Conservation (phyloP, 2,888 invertebrate species). For the Hermodice carunculata region DNA sequence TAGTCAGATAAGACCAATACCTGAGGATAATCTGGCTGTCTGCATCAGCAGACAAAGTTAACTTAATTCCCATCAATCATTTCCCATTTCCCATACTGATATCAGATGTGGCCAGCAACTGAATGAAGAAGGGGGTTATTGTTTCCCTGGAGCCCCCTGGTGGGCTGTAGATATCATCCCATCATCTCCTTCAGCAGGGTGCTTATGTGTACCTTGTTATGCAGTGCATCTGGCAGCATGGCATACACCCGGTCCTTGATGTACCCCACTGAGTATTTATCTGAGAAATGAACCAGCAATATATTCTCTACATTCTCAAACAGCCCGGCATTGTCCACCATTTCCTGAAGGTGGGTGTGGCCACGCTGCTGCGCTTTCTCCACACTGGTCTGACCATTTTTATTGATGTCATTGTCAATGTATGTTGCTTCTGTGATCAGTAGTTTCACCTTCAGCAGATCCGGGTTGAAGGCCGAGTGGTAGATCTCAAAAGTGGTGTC, state of each 20-base stretch:
- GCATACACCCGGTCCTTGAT: conserved; percentile 25
- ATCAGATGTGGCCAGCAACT: too few species aligned
- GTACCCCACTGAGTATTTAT: conserved; percentile 52
- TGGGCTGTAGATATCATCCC: too few species aligned
- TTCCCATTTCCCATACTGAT: too few species aligned
- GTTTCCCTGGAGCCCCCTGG: too few species aligned
- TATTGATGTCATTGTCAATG: conserved; percentile 45
- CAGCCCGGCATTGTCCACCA: conserved; percentile 50
- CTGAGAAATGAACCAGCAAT: conserved; percentile 60
- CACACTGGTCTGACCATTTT: conserved; percentile 16
- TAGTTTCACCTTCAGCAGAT: conserved; percentile 55
- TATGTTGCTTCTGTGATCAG: conserved; percentile 64
- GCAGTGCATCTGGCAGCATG: neutral
- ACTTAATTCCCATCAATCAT: too few species aligned
- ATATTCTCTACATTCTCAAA: conserved; percentile 53
- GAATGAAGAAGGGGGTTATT: too few species aligned
- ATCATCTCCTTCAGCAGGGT: conserved; percentile 4
- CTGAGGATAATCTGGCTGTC: too few species aligned
- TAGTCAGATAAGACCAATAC: too few species aligned
- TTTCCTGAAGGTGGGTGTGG: conserved; percentile 57
- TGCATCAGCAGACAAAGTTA: too few species aligned
- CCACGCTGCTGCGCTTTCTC: conserved; percentile 52
- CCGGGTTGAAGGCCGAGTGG: conserved; percentile 44
- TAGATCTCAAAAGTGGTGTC: conserved; percentile 63
- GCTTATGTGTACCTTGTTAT: conserved; percentile 2